These are phyloP conservation scores for Acipenser transmontanus DNA, from an alignment of 2,797 vertebrate species.

Conservation along the genomic window DNA sequence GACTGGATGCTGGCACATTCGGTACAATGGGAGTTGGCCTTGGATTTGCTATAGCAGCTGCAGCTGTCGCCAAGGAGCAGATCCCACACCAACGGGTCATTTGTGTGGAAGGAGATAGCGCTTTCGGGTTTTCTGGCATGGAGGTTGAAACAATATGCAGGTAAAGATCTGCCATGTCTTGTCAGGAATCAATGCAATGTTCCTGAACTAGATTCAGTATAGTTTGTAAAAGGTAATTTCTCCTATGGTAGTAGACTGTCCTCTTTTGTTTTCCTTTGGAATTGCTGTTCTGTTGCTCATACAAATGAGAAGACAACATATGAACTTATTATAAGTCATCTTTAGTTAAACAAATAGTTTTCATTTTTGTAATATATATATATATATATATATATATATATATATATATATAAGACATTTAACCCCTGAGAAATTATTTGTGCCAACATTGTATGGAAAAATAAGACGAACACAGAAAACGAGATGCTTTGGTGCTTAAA, in stretches of 20 bases:
- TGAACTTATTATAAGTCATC: background rate
- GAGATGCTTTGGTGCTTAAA: too few species aligned
- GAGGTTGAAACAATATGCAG: conserved; percentile 96
- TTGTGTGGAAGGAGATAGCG: conserved; percentile 94
- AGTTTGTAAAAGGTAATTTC: too few species aligned
- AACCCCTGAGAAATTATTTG: too few species aligned
- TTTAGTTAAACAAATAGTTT: background rate
- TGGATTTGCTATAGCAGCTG: conserved; percentile 88
- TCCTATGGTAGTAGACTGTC: too few species aligned
- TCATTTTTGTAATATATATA: too few species aligned
- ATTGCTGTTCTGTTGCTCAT: background rate
- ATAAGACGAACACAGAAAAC: too few species aligned
- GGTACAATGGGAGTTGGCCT: conserved; percentile 95
- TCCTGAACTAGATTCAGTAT: background rate
- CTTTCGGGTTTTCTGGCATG: conserved; percentile 97
- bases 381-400: too few species aligned
- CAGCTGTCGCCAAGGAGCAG: conserved; percentile 61
- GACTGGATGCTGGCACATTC: conserved; percentile 93
- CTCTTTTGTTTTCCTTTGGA: background rate
- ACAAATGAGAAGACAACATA: background rate
- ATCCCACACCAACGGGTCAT: conserved; percentile 58
- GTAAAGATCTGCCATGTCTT: conserved; percentile 43
- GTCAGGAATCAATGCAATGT: too few species aligned
- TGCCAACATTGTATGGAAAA: too few species aligned
- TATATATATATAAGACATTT: too few species aligned